phyloP scores from a whole-genome alignment of 2,113 vertebrate genomes.

The Chloropsis cyanopogon region DNA sequence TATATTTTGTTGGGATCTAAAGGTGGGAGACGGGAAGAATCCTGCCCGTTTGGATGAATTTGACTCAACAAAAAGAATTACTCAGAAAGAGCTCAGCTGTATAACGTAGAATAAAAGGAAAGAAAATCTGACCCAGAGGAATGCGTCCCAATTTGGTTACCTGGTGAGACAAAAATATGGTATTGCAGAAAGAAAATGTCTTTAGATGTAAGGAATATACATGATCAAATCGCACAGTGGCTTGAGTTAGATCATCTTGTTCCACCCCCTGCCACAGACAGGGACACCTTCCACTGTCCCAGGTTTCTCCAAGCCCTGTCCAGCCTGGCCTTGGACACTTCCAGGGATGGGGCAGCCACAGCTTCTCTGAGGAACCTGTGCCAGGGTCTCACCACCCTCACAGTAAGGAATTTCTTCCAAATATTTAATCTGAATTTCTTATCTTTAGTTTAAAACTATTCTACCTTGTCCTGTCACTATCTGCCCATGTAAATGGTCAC shows the following conservation, averaged over 20 bases:
- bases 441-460: background rate
- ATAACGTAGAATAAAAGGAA: background rate
- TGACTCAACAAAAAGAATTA: background rate
- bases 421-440: background rate
- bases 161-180: background rate
- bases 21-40: background rate
- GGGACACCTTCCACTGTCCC: rapidly evolving
- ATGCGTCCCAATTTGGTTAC: background rate
- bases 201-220: background rate
- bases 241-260: background rate
- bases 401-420: background rate
- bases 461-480: background rate
- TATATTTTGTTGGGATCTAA: background rate
- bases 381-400: rapidly evolving
- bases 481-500: background rate
- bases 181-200: background rate
- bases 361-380: rapidly evolving
- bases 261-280: background rate
- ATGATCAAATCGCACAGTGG: background rate
- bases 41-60: background rate
- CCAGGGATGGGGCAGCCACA: background rate
- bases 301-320: rapidly evolving
- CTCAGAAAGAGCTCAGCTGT: background rate
- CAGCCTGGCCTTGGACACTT: background rate
- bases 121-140: background rate